Conservation (phyloP, 2,113 vertebrate species). For the Narcine bancroftii region DNA sequence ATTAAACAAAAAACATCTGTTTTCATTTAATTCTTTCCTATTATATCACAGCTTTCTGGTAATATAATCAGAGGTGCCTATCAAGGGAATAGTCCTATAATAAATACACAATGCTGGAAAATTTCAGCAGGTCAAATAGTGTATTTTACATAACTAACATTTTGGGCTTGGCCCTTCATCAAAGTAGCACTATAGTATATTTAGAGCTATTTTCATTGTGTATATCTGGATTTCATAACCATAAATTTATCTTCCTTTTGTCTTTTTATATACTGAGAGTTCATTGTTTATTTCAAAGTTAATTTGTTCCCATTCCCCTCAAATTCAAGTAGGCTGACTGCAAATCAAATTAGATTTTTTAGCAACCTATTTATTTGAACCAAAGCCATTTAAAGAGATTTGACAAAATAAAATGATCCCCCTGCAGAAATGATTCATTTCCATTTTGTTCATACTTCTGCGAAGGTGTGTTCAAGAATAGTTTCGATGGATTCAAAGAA, state of each 20-base stretch:
- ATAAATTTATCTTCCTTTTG: background rate
- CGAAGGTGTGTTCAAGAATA: no score
- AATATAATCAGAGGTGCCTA: conserved; percentile 10
- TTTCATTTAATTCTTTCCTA: conserved; percentile 10
- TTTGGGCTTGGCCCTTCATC: no score
- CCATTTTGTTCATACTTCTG: background rate
- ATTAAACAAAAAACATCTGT: conserved; percentile 30
- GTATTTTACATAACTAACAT: no score
- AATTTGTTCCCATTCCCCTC: background rate
- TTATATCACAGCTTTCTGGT: conserved; percentile 30
- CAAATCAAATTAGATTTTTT: background rate
- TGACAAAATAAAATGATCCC: background rate
- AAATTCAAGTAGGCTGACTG: background rate
- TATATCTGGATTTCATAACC: conserved; percentile 12
- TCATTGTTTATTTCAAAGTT: background rate
- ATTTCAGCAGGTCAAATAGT: no score
- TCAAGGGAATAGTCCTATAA: background rate
- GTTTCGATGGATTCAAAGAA: no score
- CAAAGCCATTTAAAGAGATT: background rate
- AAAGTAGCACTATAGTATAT: conserved; percentile 28
- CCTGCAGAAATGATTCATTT: background rate
- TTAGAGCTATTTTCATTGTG: conserved; percentile 21
- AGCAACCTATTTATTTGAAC: background rate
- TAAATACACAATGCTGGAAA: no score
- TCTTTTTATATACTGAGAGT: background rate